Percentiles rank a stretch among this genome's conserved stretches.
Evolutionary conservation across 2,888 invertebrate genomes (phyloP).

Genomic region (Tinea semifulvella): DNA sequence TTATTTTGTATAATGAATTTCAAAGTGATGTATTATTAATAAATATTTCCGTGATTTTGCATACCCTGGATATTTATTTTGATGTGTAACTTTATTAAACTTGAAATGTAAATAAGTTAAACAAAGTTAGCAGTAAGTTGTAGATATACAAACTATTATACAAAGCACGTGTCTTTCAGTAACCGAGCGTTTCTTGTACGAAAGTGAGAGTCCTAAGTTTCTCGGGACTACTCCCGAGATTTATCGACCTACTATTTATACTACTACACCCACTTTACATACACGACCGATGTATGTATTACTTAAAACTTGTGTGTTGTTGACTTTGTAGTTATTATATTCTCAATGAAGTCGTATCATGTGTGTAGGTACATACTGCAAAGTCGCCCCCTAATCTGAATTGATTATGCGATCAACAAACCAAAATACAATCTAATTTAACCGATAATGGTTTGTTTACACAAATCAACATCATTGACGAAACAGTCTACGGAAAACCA

Average conservation of each 20-base stretch:
- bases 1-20: too few species aligned
- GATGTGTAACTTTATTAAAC: too few species aligned
- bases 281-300: neutral
- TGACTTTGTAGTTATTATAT: slow-evolving; percentile 2
- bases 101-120: too few species aligned
- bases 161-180: slow-evolving; percentile 27
- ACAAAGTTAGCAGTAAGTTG: neutral
- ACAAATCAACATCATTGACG: neutral
- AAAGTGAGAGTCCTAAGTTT: slow-evolving; percentile 58
- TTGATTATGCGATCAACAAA: too few species aligned
- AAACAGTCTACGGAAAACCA: neutral
- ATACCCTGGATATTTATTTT: too few species aligned
- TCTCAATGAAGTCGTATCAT: too few species aligned
- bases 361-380: too few species aligned
- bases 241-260: slow-evolving; percentile 27
- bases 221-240: slow-evolving; percentile 33
- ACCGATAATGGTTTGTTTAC: too few species aligned
- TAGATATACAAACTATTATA: neutral
- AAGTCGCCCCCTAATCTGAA: too few species aligned
- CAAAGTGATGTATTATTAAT: too few species aligned
- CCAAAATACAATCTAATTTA: too few species aligned
- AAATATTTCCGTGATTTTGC: too few species aligned
- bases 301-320: neutral
- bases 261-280: slow-evolving; percentile 9
- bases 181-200: slow-evolving; percentile 46